Evolutionary conservation across 2,888 invertebrate species (phyloP).

Genomic region (Drosophila colorata): DNA sequence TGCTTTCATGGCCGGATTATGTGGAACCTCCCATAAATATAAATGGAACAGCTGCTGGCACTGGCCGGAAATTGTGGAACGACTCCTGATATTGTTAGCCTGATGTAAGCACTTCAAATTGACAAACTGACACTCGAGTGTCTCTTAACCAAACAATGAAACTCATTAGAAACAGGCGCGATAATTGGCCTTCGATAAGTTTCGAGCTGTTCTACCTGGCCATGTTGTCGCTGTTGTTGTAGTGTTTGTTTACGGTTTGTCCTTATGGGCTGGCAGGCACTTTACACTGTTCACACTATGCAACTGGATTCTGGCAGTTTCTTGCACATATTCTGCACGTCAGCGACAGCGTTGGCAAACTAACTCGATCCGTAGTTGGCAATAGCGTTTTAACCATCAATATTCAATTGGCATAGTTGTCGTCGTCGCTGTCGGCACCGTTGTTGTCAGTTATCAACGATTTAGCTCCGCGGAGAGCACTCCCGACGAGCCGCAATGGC

Average conservation of each 20-base stretch:
- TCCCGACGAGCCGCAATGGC: conserved; percentile 47
- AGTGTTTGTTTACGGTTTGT: conserved; percentile 11
- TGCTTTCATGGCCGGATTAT: conserved; percentile 17
- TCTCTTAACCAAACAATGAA: conserved; percentile 15
- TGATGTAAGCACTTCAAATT: conserved; percentile 48
- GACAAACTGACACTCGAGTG: conserved; percentile 23
- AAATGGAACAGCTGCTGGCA: conserved; percentile 12
- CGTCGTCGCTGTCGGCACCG: conserved; percentile 22
- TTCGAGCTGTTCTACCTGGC: conserved; percentile 37
- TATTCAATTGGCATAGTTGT: conserved; percentile 59
- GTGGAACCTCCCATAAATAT: neutral
- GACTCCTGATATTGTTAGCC: conserved; percentile 21
- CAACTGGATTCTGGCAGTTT: conserved; percentile 13
- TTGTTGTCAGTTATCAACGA: conserved; percentile 49
- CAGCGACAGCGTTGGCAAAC: conserved; percentile 61
- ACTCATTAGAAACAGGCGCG: conserved; percentile 15
- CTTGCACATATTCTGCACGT: conserved; percentile 64
- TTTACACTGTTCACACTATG: conserved; percentile 27
- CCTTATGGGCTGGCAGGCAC: conserved; percentile 26
- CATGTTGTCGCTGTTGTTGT: conserved; percentile 20
- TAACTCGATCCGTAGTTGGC: conserved; percentile 61
- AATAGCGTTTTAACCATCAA: conserved; percentile 73
- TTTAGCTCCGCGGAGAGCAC: conserved; percentile 54
- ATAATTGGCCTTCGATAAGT: conserved; percentile 28
- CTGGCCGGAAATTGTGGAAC: conserved; percentile 32